Evolutionary conservation across 1,140 invertebrate genomes (phyloP), one percentile per base, ranked within the genome.

Genomic region (Aphelenchoides besseyi): DNA sequence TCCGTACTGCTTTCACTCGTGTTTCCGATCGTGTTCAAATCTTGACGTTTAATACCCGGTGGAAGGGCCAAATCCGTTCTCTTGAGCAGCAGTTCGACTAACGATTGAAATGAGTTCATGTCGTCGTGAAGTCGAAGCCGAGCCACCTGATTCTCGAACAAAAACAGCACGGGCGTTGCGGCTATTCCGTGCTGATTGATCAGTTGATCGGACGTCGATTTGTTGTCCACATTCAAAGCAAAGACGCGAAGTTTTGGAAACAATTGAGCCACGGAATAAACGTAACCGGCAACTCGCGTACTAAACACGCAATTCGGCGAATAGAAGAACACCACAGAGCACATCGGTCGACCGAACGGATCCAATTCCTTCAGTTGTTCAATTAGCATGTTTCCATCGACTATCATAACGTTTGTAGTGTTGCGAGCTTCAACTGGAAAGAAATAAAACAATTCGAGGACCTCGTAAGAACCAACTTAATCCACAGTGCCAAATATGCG

Each of bases 181-280:
- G 55, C 55, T 33, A 59, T 33, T 59, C 55, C 55, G 18, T 59
- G 55, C 55, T 59, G 55, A 33, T 59, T 59, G 5, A 59, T 59
- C 55, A 59, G 5, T 5, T 59, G 55, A 28, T 59, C 55, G 55
- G 18, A 5, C 5, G 55, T 8, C 55, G 55, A 28, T 33, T 18
- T 59, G 5, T 59, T 59, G 18, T 59, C 5, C 5, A 59, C 18
- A 33, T 59, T 59, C 12, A 59, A 5, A 28, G 55, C 55, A 33
- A 8, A 59, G 55, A 59, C 55, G 55, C 55, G 55, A 12, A 59
- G 55, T 23, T 59, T 5, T 5, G 55, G 55, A 33, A 59, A 59
- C 12, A 59, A 23, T 12, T 59, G 5, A 8, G 55, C 55, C 55
- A 59, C 5, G 5, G 18, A 18, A 33, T 59, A 59, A 5, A 59